Base-by-base conservation (phyloP, 2,888 invertebrate genomes). In the Tetramorium bicarinatum region DNA sequence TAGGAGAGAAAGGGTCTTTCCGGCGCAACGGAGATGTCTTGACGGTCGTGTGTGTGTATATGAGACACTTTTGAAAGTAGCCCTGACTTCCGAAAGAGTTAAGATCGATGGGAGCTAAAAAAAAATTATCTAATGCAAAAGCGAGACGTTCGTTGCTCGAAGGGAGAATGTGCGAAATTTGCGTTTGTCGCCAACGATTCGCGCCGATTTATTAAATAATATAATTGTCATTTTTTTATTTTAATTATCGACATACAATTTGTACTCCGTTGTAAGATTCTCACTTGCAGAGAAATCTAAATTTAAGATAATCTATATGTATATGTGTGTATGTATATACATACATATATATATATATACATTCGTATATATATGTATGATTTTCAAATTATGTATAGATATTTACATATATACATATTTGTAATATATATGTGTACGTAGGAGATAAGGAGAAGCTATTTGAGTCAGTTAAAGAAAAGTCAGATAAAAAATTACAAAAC, bases 1-100 rank as follows among this genome's bases (percentile, higher is more conserved):
- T 49, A n/a, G 62, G 25, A 69, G 9, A 56, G 21, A 41, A 49
- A 29, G 15, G 44, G 13, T n/a, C 25, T 54, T 41, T 72, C 56
- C 15, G 25, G 15, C 34, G 64, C 54, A 41, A 71, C 34, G 64
- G n/a, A 29, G 25, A 79, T 29, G 44, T 67, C 59, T 61, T 44
- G 13, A 38, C 8, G 41, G 6, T 79, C 77, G 49, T 64, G 47
- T 52, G 56, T 81, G 56, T 81, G 69, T 72, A 44, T 41, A 49
- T 83, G 81, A 56, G 64, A 38, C 64, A 80, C 47, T 83, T 66
- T 81, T 83, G 83, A 83, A 81, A 83, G 81, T 83, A 83, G 72
- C 44, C 34, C 54, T 47, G 47, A 59, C 79, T 83, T 83, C 67
- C 67, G 76, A 66, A 15, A 77, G 52, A 56, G 34, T n/a, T 62